phyloP scores from a whole-genome alignment of 2,797 vertebrate species.

The Gymnothorax reevesii region DNA sequence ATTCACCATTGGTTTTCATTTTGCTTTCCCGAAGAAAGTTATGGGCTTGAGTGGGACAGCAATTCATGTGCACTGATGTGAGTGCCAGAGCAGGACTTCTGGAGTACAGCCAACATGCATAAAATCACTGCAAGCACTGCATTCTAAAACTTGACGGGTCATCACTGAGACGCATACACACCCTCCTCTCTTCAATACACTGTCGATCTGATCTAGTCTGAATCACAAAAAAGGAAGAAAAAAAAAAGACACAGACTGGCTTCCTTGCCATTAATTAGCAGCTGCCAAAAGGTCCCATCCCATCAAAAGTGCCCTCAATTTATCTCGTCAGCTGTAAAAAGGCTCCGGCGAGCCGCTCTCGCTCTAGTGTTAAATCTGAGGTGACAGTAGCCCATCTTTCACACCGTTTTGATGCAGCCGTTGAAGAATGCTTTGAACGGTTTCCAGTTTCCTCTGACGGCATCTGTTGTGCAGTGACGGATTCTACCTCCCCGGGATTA shows the following conservation, averaged over 20 bases:
- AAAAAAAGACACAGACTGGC: conserved; percentile 53
- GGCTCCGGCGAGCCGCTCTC: neutral
- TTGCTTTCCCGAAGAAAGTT: conserved; percentile 67
- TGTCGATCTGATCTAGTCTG: neutral
- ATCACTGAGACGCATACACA: neutral
- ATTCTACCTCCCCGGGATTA: neutral
- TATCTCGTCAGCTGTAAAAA: neutral
- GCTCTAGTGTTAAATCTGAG: conserved; percentile 13
- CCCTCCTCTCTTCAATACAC: neutral
- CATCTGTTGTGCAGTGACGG: neutral
- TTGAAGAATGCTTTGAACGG: conserved; percentile 10
- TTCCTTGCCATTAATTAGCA: conserved; percentile 74
- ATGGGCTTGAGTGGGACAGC: conserved; percentile 67
- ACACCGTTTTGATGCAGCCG: neutral
- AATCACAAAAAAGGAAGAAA: neutral
- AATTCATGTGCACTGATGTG: conserved; percentile 74
- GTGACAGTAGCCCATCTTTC: neutral
- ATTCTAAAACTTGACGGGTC: neutral
- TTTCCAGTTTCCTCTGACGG: neutral
- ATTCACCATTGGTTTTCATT: conserved; percentile 53
- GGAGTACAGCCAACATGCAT: conserved; percentile 46
- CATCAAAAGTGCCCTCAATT: neutral
- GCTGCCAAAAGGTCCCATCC: neutral
- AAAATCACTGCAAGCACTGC: conserved; percentile 26
- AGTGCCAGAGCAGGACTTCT: conserved; percentile 63